A percentile compares a stretch with the other conserved stretches of the same genome.
These are phyloP conservation scores for Dolichoris vasculosae DNA, from an alignment of 1,140 invertebrate species.

Conservation along the genomic window DNA sequence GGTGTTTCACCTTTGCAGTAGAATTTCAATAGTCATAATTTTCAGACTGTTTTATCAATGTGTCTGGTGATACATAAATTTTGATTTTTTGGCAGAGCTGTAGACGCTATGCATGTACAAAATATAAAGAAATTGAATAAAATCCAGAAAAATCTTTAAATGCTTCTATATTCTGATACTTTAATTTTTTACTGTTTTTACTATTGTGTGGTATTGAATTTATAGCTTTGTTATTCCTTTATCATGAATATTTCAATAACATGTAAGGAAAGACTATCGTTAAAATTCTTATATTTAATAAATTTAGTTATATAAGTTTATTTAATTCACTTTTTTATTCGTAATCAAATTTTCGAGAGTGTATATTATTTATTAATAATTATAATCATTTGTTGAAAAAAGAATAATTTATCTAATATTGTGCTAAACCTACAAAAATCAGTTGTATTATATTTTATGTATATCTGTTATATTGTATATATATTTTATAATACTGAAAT, in stretches of 20 bases:
- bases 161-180: not conserved
- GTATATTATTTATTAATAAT: too few relatives aligned
- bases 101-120: not conserved
- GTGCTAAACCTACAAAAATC: too few relatives aligned
- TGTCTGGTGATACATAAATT: slow-evolving; percentile 10
- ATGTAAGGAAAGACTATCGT: not conserved
- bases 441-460: too few relatives aligned
- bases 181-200: slow-evolving; percentile 27
- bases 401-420: too few relatives aligned
- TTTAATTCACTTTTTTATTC: too few relatives aligned
- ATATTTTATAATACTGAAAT: too few relatives aligned
- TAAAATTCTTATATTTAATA: not conserved
- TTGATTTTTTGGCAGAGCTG: slow-evolving; percentile 30
- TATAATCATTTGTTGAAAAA: too few relatives aligned
- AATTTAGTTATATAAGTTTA: not conserved
- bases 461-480: too few relatives aligned
- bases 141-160: slow-evolving; percentile 14
- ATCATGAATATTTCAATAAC: not conserved
- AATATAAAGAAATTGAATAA: not conserved
- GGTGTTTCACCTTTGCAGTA: not conserved
- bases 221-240: not conserved
- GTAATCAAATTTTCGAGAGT: too few relatives aligned
- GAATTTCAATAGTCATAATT: slow-evolving; percentile 30
- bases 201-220: not conserved
- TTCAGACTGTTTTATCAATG: slow-evolving; percentile 25